Evolutionary conservation across 2,888 invertebrate genomes (phyloP).

Genomic region (Malacosoma neustria): DNA sequence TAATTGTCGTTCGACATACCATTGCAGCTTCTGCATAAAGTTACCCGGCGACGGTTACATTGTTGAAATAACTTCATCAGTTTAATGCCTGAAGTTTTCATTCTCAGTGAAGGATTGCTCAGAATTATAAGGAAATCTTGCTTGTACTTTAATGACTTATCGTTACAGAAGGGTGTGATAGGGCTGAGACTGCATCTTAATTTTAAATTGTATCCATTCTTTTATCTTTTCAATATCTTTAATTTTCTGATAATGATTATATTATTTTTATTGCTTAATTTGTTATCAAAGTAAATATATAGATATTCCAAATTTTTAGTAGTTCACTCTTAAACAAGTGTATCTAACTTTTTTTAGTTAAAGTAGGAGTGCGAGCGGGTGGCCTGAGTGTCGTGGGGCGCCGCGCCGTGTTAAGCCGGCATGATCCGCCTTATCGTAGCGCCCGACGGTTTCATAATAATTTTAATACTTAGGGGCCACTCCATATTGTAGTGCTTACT

Average conservation of each 20-base stretch:
- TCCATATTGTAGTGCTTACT: too few species aligned
- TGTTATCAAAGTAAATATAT: too few species aligned
- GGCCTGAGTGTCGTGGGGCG: conserved; percentile 20
- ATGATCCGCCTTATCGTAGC: conserved; percentile 59
- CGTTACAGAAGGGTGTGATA: background rate
- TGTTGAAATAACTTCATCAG: conserved; percentile 63
- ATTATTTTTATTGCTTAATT: too few species aligned
- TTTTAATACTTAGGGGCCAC: conserved; percentile 58
- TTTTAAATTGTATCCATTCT: background rate
- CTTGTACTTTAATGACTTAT: conserved; percentile 1
- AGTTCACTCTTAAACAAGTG: too few species aligned
- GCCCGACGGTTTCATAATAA: conserved; percentile 65
- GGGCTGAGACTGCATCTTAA: background rate
- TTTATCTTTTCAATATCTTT: too few species aligned
- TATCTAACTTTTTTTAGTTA: too few species aligned
- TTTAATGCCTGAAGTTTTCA: conserved; percentile 56
- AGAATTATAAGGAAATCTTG: conserved; percentile 10
- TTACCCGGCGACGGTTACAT: conserved; percentile 56
- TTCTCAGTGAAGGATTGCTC: conserved; percentile 12
- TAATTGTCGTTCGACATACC: conserved; percentile 72
- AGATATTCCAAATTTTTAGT: too few species aligned
- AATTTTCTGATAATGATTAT: too few species aligned
- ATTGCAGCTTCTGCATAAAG: conserved; percentile 66
- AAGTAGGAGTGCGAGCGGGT: conserved; percentile 29
- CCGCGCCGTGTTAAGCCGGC: conserved; percentile 50